These are phyloP conservation scores for Sinonovacula constricta DNA, from an alignment of 1,140 invertebrate species.

Conservation along the genomic window DNA sequence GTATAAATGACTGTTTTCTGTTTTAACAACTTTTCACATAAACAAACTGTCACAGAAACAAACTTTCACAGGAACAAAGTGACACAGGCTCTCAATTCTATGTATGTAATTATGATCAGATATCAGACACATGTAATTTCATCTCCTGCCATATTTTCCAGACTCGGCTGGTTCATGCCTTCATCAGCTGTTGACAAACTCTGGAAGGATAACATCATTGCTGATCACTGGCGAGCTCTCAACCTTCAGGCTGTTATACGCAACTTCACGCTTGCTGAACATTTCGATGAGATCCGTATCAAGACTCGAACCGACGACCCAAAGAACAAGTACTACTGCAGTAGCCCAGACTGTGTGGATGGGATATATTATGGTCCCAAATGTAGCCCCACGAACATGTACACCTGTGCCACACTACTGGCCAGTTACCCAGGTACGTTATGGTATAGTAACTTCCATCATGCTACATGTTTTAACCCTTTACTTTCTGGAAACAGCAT, in stretches of 20 bases:
- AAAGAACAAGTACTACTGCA: constrained; percentile 22
- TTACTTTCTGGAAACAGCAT: not conserved
- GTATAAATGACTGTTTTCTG: no score
- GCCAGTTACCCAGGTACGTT: constrained; percentile 80
- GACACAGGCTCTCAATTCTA: no score
- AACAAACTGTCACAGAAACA: no score
- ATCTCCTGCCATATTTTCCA: constrained; percentile 57
- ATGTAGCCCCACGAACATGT: constrained; percentile 82
- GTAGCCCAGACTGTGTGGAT: constrained; percentile 76
- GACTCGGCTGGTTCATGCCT: constrained; percentile 87
- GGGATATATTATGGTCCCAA: constrained; percentile 80
- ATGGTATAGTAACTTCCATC: no score
- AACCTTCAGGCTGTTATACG: constrained; percentile 51
- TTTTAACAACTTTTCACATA: no score
- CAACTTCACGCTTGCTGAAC: constrained; percentile 58
- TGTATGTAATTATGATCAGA: no score
- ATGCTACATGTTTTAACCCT: not conserved
- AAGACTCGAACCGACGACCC: constrained; percentile 21
- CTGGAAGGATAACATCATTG: constrained; percentile 61
- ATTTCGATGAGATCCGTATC: constrained; percentile 29
- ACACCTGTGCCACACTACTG: constrained; percentile 77
- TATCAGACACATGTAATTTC: no score
- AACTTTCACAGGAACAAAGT: no score
- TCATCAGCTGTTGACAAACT: constrained; percentile 66
- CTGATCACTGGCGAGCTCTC: constrained; percentile 73